Base-by-base conservation (phyloP, 2,797 vertebrate species). In the Lithobates pipiens region DNA sequence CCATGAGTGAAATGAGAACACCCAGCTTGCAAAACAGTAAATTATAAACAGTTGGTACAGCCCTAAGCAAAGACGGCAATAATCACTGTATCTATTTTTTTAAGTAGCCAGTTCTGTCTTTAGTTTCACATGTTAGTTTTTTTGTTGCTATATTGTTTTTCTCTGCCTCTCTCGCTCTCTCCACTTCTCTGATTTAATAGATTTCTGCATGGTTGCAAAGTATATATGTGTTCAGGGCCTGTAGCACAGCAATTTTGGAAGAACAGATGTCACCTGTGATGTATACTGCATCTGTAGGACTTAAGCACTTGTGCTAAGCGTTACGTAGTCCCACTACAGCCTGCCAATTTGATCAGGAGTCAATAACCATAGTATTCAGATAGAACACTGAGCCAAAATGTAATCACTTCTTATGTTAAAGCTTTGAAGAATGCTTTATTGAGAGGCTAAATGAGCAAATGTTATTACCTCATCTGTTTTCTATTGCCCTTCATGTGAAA, bases 1-100 rank as follows among this genome's bases (percentile, higher is more conserved):
- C 89, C 89, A 93, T 89, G 90, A 92, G 89, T 89, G 90, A 91
- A 91, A 93, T 92, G 89, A 93, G 90, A 92, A 94, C 90, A 93
- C 78, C 88, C 89, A 92, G 90, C 91, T 92, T 93, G 91, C 89
- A 89, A 93, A 93, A 92, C 83, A 92, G 91, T 90, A 92, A 91
- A 92, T 92, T 92, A 89, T 93, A 93, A 93, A 93, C 90, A 93
- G 92, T 93, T 93, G 91, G 88, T 93, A 90, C 87, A 91, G 86
- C 89, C 90, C 89, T 91, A 89, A 93, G 90, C 90, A 91, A 93
- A 93, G 90, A 91, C 86, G 90, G 88, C 91, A 90, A 92, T 93
- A 93, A 93, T 91, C 91, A 93, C 88, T 91, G 88, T 92, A 91
- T 93, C 89, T 92, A 68, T 90, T 91, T 83, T 87, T 91, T 90